phyloP scores from a whole-genome alignment of 2,888 invertebrate genomes.

The Patella pellucida region DNA sequence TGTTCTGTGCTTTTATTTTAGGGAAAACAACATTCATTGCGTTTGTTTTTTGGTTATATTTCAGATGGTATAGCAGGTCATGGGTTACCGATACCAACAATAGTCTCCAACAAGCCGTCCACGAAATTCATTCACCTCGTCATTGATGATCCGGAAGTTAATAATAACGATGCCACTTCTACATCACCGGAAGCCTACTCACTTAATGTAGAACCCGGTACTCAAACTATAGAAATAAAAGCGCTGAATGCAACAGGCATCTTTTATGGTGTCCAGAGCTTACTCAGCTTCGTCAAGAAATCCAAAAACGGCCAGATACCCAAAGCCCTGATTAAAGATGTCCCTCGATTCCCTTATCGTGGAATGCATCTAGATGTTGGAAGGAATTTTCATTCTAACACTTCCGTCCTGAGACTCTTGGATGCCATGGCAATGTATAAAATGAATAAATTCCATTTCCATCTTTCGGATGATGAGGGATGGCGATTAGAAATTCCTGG shows the following conservation, averaged over 20 bases:
- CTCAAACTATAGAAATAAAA: conserved; percentile 32
- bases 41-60: background rate
- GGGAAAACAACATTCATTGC: background rate
- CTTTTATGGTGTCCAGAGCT: conserved; percentile 41
- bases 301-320: conserved; percentile 35
- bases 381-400: conserved; percentile 58
- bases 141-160: conserved; percentile 15
- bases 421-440: conserved; percentile 68
- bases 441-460: conserved; percentile 67
- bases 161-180: background rate
- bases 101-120: background rate
- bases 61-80: conserved; percentile 13
- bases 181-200: conserved; percentile 38
- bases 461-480: conserved; percentile 68
- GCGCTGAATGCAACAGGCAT: conserved; percentile 26
- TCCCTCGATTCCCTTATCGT: conserved; percentile 49
- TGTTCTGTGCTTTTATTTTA: background rate
- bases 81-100: background rate
- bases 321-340: conserved; percentile 38
- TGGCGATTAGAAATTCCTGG: conserved; percentile 68
- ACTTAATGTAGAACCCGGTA: conserved; percentile 31
- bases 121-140: conserved; percentile 18
- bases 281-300: conserved; percentile 30
- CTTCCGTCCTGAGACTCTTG: conserved; percentile 51
- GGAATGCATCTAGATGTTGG: conserved; percentile 57